Evolutionary conservation across 1,140 invertebrate species (phyloP).

Genomic region (Drosophila truncata): DNA sequence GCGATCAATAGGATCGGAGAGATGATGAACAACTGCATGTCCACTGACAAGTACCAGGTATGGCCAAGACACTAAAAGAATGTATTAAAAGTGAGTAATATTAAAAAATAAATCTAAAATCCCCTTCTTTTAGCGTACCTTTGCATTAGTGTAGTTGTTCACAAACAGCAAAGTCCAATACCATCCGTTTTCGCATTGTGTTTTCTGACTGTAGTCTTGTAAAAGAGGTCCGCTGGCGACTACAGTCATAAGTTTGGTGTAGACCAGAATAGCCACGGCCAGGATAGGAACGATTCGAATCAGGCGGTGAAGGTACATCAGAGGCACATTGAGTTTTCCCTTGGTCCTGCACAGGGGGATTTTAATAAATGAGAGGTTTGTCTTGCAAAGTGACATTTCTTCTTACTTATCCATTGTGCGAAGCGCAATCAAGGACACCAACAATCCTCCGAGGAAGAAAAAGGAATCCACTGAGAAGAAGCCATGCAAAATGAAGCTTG

Average conservation of each 20-base stretch:
- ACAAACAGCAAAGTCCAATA: slow-evolving; percentile 56
- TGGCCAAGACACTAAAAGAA: not conserved
- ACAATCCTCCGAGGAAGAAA: slow-evolving; percentile 88
- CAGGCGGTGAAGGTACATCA: slow-evolving; percentile 2
- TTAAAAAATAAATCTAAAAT: not conserved
- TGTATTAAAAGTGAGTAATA: not conserved
- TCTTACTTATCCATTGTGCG: slow-evolving; percentile 88
- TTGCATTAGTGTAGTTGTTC: slow-evolving; percentile 56
- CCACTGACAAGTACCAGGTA: slow-evolving; percentile 4
- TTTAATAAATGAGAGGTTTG: not conserved
- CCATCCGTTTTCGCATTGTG: slow-evolving; percentile 64
- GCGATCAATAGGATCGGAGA: slow-evolving; percentile 90
- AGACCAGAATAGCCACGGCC: slow-evolving; percentile 5
- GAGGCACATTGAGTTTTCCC: slow-evolving; percentile 1
- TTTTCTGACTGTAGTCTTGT: slow-evolving; percentile 5
- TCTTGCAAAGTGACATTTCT: not conserved
- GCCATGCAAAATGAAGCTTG: slow-evolving; percentile 86
- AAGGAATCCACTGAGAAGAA: slow-evolving; percentile 89
- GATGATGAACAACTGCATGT: slow-evolving; percentile 90
- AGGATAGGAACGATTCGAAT: not conserved
- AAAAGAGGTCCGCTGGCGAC: not conserved
- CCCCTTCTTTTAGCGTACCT: slow-evolving; percentile 88
- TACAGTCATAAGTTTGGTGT: slow-evolving; percentile 19
- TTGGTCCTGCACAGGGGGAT: slow-evolving; percentile 27
- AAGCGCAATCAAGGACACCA: slow-evolving; percentile 88